Evolutionary conservation across 2,113 vertebrate species (phyloP).

Genomic region (Ailurus styani): DNA sequence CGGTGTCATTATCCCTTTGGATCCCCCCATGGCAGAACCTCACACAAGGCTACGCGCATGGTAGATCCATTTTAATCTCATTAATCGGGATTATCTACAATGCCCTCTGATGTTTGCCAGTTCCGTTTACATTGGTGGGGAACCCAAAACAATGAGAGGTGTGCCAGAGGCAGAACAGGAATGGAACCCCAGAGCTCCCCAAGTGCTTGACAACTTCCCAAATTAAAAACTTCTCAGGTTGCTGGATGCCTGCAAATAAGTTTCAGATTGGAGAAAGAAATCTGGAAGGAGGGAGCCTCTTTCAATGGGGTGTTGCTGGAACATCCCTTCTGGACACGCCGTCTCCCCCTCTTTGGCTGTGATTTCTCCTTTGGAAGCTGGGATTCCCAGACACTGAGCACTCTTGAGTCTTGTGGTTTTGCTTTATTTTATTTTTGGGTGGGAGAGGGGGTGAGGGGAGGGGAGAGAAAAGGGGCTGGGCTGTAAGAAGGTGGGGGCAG

Average conservation of each 20-base stretch:
- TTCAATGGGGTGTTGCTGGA: slow-evolving; percentile 34
- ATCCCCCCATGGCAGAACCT: not conserved
- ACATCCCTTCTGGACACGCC: slow-evolving; percentile 56
- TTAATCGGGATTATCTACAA: not conserved
- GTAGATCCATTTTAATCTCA: not conserved
- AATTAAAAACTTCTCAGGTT: not conserved
- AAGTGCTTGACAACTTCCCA: not conserved
- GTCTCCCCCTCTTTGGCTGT: slow-evolving; percentile 48
- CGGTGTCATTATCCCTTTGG: not conserved
- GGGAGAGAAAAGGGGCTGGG: not conserved
- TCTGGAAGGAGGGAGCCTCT: not conserved
- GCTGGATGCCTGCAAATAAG: not conserved
- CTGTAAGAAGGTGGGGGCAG: slow-evolving; percentile 35
- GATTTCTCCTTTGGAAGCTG: slow-evolving; percentile 56
- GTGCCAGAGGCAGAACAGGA: not conserved
- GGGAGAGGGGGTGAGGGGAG: not conserved
- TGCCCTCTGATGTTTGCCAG: not conserved
- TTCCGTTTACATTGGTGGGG: not conserved
- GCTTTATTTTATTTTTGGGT: slow-evolving; percentile 56
- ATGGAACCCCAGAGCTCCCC: not conserved
- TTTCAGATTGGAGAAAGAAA: not conserved
- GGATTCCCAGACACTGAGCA: slow-evolving; percentile 69
- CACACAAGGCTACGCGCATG: not conserved
- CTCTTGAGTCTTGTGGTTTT: slow-evolving; percentile 53
- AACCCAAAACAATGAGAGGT: not conserved